phyloP scores from a whole-genome alignment of 2,113 vertebrate genomes.

The Hoplias malabaricus region DNA sequence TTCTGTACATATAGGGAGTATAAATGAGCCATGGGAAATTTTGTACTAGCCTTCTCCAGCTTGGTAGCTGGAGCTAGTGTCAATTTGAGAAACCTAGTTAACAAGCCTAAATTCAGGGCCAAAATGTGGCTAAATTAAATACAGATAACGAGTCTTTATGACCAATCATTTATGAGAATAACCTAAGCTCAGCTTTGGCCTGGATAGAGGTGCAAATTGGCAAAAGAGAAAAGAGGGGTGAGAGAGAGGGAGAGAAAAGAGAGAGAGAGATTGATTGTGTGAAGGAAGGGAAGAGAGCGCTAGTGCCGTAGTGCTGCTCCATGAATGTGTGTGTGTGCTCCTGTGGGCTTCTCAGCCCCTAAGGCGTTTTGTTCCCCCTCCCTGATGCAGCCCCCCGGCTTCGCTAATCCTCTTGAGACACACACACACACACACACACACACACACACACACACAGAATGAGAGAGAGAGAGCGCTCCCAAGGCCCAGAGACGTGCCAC shows the following conservation, averaged over 20 bases:
- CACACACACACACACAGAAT: neutral
- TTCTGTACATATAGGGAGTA: no score
- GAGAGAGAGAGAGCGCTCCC: constrained; percentile 17
- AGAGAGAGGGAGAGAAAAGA: no score
- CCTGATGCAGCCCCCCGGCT: constrained; percentile 49
- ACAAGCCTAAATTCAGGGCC: no score
- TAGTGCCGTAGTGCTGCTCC: constrained; percentile 8
- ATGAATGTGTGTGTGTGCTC: constrained; percentile 43
- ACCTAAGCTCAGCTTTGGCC: neutral
- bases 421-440: constrained; percentile 47
- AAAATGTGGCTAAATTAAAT: no score
- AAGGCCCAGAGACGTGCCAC: constrained; percentile 41
- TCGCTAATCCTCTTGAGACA: constrained; percentile 55
- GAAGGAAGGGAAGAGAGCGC: neutral
- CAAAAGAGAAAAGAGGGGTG: neutral
- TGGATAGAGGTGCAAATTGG: neutral
- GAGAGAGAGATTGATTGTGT: neutral
- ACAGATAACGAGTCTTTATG: neutral
- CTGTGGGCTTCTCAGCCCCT: constrained; percentile 41
- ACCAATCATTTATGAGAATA: neutral
- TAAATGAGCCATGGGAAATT: no score
- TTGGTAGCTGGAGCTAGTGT: no score
- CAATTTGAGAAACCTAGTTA: no score
- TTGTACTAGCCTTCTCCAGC: no score
- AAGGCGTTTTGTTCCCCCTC: constrained; percentile 56